Percentiles rank a stretch among this genome's conserved stretches.
phyloP scores from a whole-genome alignment of 2,888 invertebrate genomes.

The Galerucella nymphaeae region DNA sequence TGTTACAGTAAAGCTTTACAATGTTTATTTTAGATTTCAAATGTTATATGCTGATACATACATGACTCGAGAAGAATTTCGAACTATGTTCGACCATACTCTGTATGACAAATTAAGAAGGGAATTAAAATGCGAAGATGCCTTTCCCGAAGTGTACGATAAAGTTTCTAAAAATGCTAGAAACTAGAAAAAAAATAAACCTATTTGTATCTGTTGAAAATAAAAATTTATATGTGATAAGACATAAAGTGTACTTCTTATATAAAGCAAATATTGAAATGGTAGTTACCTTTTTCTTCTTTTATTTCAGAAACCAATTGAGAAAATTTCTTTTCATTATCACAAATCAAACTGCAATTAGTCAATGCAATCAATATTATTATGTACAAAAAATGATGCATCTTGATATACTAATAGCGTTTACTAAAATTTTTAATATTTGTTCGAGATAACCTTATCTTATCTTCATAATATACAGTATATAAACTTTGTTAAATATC shows the following conservation, averaged over 20 bases:
- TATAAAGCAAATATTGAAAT: neutral
- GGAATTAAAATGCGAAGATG: slow-evolving; percentile 72
- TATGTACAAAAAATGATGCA: neutral
- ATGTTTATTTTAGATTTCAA: slow-evolving; percentile 71
- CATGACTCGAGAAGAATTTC: slow-evolving; percentile 78
- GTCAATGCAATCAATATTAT: neutral
- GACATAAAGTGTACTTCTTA: neutral
- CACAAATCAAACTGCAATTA: slow-evolving; percentile 3
- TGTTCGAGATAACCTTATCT: slow-evolving; percentile 8
- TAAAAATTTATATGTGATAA: too few species aligned
- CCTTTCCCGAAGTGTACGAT: slow-evolving; percentile 85
- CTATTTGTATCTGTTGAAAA: too few species aligned
- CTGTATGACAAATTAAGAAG: slow-evolving; percentile 77
- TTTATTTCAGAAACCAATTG: neutral
- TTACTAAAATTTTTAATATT: neutral
- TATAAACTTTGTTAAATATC: neutral
- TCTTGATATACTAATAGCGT: neutral
- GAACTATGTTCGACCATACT: slow-evolving; percentile 82
- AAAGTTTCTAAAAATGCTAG: slow-evolving; percentile 74
- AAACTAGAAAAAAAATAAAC: slow-evolving; percentile 55
- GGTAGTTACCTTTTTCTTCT: neutral
- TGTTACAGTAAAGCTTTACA: too few species aligned
- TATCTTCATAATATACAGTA: neutral
- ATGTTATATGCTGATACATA: slow-evolving; percentile 89
- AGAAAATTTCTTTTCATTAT: neutral